These are phyloP conservation scores for Micrasema minimum DNA, from an alignment of 1,140 invertebrate genomes.

Conservation along the genomic window DNA sequence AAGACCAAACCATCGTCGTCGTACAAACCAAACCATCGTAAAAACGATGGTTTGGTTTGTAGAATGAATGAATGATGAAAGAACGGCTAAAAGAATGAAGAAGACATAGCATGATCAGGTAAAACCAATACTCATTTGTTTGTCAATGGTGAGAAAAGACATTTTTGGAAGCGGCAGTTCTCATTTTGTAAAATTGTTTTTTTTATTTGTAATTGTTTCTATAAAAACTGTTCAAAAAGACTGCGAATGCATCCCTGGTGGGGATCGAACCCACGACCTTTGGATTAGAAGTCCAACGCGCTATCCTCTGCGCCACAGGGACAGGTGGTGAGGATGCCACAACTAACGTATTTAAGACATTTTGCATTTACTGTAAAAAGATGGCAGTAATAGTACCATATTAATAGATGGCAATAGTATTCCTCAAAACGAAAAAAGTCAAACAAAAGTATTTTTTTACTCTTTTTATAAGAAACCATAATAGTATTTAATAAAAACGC, in stretches of 20 bases:
- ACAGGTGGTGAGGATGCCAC: constrained; percentile 47
- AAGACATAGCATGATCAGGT: too few species aligned
- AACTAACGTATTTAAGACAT: constrained; percentile 38
- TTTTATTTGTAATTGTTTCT: not conserved
- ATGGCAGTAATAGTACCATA: not conserved
- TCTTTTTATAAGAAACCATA: too few species aligned
- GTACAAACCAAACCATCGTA: too few species aligned
- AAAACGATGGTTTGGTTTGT: too few species aligned
- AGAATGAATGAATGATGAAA: too few species aligned
- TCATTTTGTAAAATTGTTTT: not conserved
- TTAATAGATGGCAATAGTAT: too few species aligned
- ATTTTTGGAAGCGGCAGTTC: not conserved
- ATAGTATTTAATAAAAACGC: too few species aligned
- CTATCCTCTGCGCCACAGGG: constrained; percentile 66
- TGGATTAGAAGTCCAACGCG: constrained; percentile 72
- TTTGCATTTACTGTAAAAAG: not conserved
- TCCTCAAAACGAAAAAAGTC: too few species aligned
- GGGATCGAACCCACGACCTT: constrained; percentile 74
- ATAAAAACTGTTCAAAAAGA: constrained; percentile 19
- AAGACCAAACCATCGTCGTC: too few species aligned
- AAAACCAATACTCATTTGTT: too few species aligned
- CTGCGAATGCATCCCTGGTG: constrained; percentile 67
- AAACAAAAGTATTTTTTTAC: too few species aligned
- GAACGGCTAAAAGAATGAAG: too few species aligned
- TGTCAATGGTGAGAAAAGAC: not conserved